Evolutionary conservation across 2,888 invertebrate species (phyloP), one percentile per base, ranked within the genome.

Genomic region (Pimpla rufipes): DNA sequence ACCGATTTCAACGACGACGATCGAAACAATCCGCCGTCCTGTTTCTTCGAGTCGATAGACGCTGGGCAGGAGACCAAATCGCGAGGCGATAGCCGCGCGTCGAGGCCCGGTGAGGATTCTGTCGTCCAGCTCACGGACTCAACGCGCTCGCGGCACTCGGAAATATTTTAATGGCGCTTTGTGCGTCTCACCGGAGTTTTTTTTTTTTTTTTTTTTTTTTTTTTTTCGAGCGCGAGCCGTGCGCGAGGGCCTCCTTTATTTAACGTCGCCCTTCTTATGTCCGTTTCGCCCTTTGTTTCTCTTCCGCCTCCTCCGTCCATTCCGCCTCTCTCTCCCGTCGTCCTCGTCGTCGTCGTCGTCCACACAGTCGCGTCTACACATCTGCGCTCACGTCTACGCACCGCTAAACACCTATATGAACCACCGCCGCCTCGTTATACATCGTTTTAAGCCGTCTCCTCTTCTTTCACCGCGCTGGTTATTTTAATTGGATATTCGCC

Each of bases 401-500:
- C n/a, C n/a, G n/a, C n/a, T n/a, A n/a, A n/a, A n/a, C n/a, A n/a
- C n/a, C n/a, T n/a, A n/a, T n/a, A n/a, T n/a, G n/a, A 29, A 71
- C 67, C 71, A 76, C 79, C 83, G 70, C 74, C 29, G 29, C 29
- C 84, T 86, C 86, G 86, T 86, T 85, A 85, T 85, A 82, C 81
- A 85, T 85, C 83, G n/a, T 86, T 85, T 85, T 79, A 82, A 79
- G 67, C 74, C 83, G 70, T 80, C 77, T 78, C 70, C 79, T 76
- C 75, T 45, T 73, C 83, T 84, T 88, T 88, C 89, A 90, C 91
- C 91, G 89, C 90, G 89, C 90, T 90, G 91, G 92, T 91, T 92
- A 93, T 92, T 93, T 93, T 93, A 93, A 93, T 93, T 93, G 93
- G 93, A 93, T 93, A 93, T 93, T 92, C 91, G 92, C 87, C 91